Evolutionary conservation across 2,113 vertebrate species (phyloP).

Genomic region (Anarhynchus alexandrinus): DNA sequence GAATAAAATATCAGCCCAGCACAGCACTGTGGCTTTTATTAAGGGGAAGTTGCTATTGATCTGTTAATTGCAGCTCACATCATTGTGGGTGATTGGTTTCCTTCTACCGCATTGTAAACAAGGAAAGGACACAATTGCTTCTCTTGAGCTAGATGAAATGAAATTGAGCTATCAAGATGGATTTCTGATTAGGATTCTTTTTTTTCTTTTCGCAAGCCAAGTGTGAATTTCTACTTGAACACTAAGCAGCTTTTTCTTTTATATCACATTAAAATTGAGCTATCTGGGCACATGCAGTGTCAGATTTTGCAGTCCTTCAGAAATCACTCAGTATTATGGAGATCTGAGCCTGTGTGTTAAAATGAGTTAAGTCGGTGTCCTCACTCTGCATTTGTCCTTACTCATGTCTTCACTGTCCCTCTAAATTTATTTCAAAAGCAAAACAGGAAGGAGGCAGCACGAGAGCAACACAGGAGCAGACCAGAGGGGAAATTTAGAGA

Average conservation of each 20-base stretch:
- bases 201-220: background rate
- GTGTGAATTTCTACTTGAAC: background rate
- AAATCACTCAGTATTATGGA: background rate
- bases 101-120: slow-evolving; percentile 5
- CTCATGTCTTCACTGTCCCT: background rate
- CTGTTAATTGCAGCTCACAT: slow-evolving; percentile 32
- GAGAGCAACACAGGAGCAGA: background rate
- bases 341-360: background rate
- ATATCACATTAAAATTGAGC: background rate
- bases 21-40: background rate
- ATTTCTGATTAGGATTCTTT: slow-evolving; percentile 20
- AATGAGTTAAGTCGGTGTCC: background rate
- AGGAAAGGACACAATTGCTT: background rate
- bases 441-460: background rate
- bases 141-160: background rate
- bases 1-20: background rate
- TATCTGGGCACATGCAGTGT: background rate
- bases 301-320: background rate
- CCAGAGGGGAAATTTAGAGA: background rate
- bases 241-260: background rate
- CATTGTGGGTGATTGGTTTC: background rate
- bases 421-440: background rate
- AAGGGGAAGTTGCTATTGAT: slow-evolving; percentile 16
- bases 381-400: background rate
- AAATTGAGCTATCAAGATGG: slow-evolving; percentile 16